phyloP scores from a whole-genome alignment of 2,113 vertebrate genomes.

The Grus americana region DNA sequence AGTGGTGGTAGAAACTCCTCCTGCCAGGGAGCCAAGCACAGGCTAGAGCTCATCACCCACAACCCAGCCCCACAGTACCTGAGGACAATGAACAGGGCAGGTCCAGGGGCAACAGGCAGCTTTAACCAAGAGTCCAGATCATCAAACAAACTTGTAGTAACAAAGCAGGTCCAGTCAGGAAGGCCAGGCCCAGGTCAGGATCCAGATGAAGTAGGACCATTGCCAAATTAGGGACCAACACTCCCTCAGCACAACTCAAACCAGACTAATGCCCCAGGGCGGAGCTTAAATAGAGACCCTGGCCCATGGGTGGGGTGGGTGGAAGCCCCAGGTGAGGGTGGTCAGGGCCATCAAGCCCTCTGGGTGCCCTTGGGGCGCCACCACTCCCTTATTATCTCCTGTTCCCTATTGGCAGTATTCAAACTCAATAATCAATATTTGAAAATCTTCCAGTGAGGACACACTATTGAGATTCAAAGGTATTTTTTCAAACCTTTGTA shows the following conservation, averaged over 20 bases:
- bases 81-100: background rate
- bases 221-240: accelerated
- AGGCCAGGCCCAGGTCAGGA: accelerated
- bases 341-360: background rate
- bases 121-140: background rate
- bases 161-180: accelerated
- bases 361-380: accelerated
- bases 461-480: background rate
- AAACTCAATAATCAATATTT: background rate
- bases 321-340: background rate
- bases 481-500: background rate
- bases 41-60: background rate
- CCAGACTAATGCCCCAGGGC: accelerated
- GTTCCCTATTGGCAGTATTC: background rate
- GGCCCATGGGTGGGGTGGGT: background rate
- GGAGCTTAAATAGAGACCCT: background rate
- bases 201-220: accelerated
- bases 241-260: accelerated
- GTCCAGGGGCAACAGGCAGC: accelerated
- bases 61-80: background rate
- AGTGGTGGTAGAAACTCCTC: accelerated
- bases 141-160: accelerated
- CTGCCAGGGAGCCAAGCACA: background rate
- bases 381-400: background rate
- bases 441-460: background rate